These are phyloP conservation scores for Peromyscus polionotus DNA, from an alignment of 2,113 vertebrate genomes.

Conservation along the genomic window DNA sequence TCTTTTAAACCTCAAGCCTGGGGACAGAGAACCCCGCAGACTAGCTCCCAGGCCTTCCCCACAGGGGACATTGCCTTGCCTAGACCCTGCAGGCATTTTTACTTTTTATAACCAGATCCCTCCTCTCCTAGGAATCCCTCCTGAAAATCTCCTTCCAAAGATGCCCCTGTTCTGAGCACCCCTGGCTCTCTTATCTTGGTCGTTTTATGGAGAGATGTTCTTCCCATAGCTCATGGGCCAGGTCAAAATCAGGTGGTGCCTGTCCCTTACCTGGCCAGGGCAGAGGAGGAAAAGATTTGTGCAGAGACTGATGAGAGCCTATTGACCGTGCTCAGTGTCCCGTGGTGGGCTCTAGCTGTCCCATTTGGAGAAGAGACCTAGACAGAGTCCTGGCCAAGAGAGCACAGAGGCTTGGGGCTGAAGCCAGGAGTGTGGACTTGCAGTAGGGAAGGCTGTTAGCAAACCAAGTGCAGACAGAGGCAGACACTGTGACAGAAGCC, in stretches of 20 bases:
- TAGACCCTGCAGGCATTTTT: not conserved
- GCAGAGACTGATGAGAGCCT: not conserved
- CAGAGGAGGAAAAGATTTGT: not conserved
- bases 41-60: not conserved
- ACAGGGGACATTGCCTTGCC: not conserved
- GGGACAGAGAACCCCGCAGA: not conserved
- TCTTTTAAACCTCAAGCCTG: not conserved
- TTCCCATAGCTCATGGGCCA: not conserved
- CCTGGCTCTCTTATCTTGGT: not conserved
- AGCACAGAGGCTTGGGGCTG: not conserved
- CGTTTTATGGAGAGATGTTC: not conserved
- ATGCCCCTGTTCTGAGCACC: not conserved
- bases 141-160: not conserved
- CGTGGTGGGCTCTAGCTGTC: not conserved
- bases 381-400: not conserved
- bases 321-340: not conserved
- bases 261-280: not conserved
- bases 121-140: not conserved
- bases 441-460: conserved; percentile 53
- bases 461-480: not conserved
- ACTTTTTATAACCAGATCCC: not conserved
- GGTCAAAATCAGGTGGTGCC: not conserved
- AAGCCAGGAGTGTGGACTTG: conserved; percentile 50
- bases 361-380: conserved; percentile 48
- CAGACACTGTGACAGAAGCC: conserved; percentile 4